phyloP scores from a whole-genome alignment of 2,888 invertebrate genomes.

The Nemapogon koenigi region DNA sequence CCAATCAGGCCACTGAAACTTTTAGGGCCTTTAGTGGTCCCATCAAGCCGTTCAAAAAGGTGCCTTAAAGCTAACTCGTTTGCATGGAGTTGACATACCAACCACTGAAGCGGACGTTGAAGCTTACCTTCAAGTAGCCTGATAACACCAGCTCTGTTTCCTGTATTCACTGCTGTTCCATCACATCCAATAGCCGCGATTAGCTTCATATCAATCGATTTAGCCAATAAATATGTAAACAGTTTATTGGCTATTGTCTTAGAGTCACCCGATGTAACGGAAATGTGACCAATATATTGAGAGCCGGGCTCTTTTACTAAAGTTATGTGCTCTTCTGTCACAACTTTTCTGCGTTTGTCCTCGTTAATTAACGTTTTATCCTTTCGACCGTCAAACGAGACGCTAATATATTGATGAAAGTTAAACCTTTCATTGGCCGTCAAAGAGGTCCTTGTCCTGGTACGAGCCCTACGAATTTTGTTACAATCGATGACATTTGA shows the following conservation, averaged over 20 bases:
- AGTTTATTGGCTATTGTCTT: conserved; percentile 7
- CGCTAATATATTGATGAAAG: conserved; percentile 3
- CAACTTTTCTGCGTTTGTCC: conserved; percentile 9
- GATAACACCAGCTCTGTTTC: conserved; percentile 6
- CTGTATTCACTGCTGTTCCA: conserved; percentile 9
- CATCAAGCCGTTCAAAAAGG: conserved; percentile 5
- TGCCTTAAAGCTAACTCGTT: conserved; percentile 4
- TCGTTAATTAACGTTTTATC: conserved; percentile 8
- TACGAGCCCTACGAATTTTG: conserved; percentile 9
- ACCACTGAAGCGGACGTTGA: conserved; percentile 7
- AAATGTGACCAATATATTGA: conserved; percentile 8
- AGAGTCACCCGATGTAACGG: background rate
- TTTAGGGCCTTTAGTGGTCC: conserved; percentile 1
- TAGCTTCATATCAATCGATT: background rate
- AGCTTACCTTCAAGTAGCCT: conserved; percentile 7
- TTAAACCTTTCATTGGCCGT: background rate
- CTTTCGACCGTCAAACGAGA: conserved; percentile 11
- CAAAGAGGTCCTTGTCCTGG: conserved; percentile 7
- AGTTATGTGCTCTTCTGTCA: conserved; percentile 7
- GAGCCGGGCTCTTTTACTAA: conserved; percentile 9
- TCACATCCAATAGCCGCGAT: conserved; percentile 8
- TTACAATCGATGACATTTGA: conserved; percentile 8
- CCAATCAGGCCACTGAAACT: background rate
- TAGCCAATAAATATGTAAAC: conserved; percentile 7
- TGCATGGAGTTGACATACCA: conserved; percentile 6